A percentile compares a stretch with the other conserved stretches of the same genome.
Evolutionary conservation across 2,888 invertebrate species (phyloP).

Genomic region (Drosophila nr. medialis): DNA sequence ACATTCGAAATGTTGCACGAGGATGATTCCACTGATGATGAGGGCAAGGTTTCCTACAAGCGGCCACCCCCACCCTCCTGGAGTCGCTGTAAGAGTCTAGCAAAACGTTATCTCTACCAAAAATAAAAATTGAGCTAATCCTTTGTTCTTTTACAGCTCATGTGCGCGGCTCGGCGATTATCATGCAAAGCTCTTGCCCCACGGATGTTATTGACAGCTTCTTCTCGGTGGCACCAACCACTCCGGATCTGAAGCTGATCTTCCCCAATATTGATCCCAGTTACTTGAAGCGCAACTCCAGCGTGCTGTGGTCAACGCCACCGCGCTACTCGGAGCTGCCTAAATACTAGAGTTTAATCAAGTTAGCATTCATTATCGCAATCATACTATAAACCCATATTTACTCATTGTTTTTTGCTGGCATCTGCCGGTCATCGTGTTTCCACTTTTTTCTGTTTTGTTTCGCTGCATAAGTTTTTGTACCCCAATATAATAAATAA

Average conservation of each 20-base stretch:
- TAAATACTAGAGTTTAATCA: constrained; percentile 74
- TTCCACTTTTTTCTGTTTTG: constrained; percentile 6
- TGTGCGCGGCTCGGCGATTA: constrained; percentile 85
- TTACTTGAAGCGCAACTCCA: constrained; percentile 89
- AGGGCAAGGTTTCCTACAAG: constrained; percentile 80
- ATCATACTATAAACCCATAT: constrained; percentile 3
- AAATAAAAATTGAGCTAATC: not conserved
- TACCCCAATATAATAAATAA: constrained; percentile 39
- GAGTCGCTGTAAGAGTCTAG: constrained; percentile 84
- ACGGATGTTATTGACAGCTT: constrained; percentile 86
- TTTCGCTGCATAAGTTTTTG: constrained; percentile 22
- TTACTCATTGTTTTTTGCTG: constrained; percentile 24
- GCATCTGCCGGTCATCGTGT: constrained; percentile 13
- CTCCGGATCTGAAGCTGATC: constrained; percentile 88
- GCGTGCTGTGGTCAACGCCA: constrained; percentile 91
- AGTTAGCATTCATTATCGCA: constrained; percentile 18
- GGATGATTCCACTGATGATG: constrained; percentile 85
- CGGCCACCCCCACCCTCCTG: constrained; percentile 84
- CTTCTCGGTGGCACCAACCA: constrained; percentile 87
- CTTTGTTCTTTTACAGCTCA: constrained; percentile 65
- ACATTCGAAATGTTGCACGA: constrained; percentile 84
- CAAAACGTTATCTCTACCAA: no score
- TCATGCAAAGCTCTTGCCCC: constrained; percentile 85
- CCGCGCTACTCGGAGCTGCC: constrained; percentile 87
- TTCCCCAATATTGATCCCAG: constrained; percentile 89